A percentile compares a stretch with the other conserved stretches of the same genome.
Conservation (phyloP, 2,113 vertebrate genomes). For the Corythoichthys haematopterus region DNA sequence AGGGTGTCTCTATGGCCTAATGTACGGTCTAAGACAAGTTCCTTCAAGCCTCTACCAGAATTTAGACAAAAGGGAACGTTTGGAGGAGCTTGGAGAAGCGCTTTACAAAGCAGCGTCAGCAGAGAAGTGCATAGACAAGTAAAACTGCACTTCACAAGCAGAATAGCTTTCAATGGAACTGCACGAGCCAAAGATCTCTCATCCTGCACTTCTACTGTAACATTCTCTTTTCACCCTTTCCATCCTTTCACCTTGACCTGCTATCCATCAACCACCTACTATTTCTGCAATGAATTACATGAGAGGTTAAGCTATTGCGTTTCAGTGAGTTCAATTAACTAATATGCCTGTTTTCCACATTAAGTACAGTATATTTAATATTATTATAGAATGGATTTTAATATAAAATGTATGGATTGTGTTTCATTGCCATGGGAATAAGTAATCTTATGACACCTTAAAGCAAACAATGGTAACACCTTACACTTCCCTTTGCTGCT, state of each 20-base stretch:
- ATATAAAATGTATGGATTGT: background rate
- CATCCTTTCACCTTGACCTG: conserved; percentile 7
- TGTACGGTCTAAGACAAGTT: conserved; percentile 79
- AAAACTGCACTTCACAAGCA: conserved; percentile 46
- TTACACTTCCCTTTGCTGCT: conserved; percentile 9
- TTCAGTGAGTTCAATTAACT: conserved; percentile 2
- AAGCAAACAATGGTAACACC: background rate
- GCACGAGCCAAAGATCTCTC: conserved; percentile 26
- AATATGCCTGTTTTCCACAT: conserved; percentile 3
- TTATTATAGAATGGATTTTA: background rate
- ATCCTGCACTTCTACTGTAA: conserved; percentile 16
- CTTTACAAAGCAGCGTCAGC: conserved; percentile 78
- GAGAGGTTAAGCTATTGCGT: conserved; percentile 1
- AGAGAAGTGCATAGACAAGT: conserved; percentile 83
- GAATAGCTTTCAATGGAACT: conserved; percentile 52
- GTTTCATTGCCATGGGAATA: conserved; percentile 14
- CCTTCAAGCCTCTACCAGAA: conserved; percentile 80
- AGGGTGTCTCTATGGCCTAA: conserved; percentile 86
- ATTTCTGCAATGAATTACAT: conserved; percentile 17
- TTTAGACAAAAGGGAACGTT: conserved; percentile 78
- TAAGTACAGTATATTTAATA: background rate
- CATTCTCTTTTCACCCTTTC: conserved; percentile 10
- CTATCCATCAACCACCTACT: conserved; percentile 5
- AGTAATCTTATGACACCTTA: background rate
- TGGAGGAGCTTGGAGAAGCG: conserved; percentile 80